Evolutionary conservation across 1,140 invertebrate species (phyloP), one percentile per base, ranked within the genome.

Genomic region (Neodiprion fabricii): DNA sequence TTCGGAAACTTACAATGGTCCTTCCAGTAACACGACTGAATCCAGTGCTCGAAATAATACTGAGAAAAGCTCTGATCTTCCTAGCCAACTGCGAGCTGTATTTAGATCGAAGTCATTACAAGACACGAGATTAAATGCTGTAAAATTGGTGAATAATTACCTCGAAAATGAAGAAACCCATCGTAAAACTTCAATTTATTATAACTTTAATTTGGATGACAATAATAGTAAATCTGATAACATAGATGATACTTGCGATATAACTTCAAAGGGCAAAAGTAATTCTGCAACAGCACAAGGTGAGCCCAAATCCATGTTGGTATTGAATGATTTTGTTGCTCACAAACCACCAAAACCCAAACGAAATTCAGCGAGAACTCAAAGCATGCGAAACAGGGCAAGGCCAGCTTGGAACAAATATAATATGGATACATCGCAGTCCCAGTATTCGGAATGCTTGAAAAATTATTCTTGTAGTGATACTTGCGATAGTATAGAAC

Each of bases 331-430:
- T 66, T 82, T 89, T 53, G 87, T 89, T 0, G 83, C 88, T 1
- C 88, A 90, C 71, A 90, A 90, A 75, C 89, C 88, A 0, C 89
- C 88, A 0, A 90, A 89, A 74, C 88, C 88, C 0, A 87, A 87
- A 47, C 76, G 84, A 53, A 86, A 83, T 67, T 86, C 84, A 0
- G 74, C 79, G 5, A 80, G 85, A 1, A 85, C 85, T 7, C 84
- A 86, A 53, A 87, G 85, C 11, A 86, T 87, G 86, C 74, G 85
- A 9, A 87, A 86, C 72, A 78, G 84, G 28, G 70, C 78, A 0
- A 76, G 84, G 23, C 85, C 85, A 1, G 78, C 78, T 9, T 86
- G 82, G 86, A 88, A 86, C 71, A 83, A 83, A 73, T 82, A 84
- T 68, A 84, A 81, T 47, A 72, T 82, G 40, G 81, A 84, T 9